Conservation (phyloP, 2,113 vertebrate species). For the Carettochelys insculpta region DNA sequence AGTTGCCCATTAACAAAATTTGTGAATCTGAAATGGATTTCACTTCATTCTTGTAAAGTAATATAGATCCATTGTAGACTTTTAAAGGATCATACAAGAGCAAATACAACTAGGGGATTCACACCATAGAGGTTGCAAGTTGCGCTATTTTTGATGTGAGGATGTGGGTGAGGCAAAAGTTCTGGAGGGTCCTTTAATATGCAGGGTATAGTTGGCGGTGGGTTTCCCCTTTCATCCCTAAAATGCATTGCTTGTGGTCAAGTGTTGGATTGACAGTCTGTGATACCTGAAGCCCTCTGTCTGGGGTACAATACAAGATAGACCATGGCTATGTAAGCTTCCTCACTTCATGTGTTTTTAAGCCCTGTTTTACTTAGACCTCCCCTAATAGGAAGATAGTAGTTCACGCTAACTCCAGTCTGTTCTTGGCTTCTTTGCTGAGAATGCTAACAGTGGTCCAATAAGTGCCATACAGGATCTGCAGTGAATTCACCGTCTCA, state of each 20-base stretch:
- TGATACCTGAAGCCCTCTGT: neutral
- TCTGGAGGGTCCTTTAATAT: neutral
- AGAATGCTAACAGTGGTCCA: neutral
- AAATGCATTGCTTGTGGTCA: neutral
- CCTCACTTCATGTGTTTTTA: neutral
- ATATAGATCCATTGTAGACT: neutral
- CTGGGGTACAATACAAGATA: neutral
- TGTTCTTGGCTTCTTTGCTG: neutral
- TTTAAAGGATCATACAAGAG: neutral
- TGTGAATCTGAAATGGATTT: neutral
- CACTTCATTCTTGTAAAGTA: neutral
- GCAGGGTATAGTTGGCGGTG: neutral
- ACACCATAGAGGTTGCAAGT: neutral
- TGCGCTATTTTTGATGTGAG: neutral
- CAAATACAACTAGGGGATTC: neutral
- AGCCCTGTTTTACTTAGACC: neutral
- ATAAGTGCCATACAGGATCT: neutral
- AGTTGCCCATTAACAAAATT: neutral
- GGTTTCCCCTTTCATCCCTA: neutral
- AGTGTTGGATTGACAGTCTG: neutral
- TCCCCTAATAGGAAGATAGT: neutral
- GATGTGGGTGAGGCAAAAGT: neutral
- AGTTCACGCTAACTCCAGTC: neutral
- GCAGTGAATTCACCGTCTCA: neutral
- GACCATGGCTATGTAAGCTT: neutral